phyloP scores from a whole-genome alignment of 2,888 invertebrate genomes.

The Nephrotoma flavescens region DNA sequence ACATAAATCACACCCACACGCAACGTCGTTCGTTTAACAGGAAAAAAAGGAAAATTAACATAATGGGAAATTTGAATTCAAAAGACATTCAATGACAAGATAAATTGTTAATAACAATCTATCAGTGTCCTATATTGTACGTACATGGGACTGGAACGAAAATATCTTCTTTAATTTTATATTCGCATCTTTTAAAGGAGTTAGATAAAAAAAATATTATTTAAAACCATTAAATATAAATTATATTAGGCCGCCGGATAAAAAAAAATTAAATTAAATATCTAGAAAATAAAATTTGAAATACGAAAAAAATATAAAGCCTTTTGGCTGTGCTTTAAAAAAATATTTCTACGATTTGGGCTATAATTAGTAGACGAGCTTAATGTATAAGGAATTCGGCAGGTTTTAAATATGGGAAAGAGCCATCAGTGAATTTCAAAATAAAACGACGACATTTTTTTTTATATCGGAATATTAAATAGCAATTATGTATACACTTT shows the following conservation, averaged over 20 bases:
- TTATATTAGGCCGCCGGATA: background rate
- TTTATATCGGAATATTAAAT: no score
- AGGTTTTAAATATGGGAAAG: no score
- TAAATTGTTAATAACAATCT: no score
- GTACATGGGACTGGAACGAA: background rate
- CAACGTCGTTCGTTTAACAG: background rate
- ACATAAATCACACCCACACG: background rate
- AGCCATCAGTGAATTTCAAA: no score
- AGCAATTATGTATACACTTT: no score
- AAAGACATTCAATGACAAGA: background rate
- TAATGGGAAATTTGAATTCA: background rate
- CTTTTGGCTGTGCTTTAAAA: background rate
- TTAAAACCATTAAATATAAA: background rate
- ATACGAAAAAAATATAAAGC: background rate
- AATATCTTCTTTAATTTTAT: background rate
- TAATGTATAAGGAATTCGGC: no score
- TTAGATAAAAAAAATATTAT: background rate
- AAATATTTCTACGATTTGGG: background rate
- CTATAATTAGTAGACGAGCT: background rate
- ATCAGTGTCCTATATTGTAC: no score
- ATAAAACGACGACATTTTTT: no score
- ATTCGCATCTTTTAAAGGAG: background rate
- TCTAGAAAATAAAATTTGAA: background rate
- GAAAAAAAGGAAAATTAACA: background rate
- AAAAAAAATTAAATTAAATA: background rate